These are phyloP conservation scores for Castor canadensis DNA, from an alignment of 2,113 vertebrate species.

Conservation along the genomic window DNA sequence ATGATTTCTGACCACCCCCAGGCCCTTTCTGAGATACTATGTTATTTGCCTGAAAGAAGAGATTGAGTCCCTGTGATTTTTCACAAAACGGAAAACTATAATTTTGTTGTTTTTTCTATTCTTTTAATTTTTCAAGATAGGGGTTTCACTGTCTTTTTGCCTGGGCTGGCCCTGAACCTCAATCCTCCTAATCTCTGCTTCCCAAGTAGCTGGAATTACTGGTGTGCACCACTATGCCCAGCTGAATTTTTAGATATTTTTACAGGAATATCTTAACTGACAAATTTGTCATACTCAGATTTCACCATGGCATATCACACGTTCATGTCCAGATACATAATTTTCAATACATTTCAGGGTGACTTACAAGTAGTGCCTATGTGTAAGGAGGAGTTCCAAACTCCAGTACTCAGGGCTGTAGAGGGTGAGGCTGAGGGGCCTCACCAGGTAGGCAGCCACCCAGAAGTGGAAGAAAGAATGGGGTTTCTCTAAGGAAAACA, in stretches of 20 bases:
- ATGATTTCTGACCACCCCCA: neutral
- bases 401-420: neutral
- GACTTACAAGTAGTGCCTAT: neutral
- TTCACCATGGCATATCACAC: neutral
- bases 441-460: neutral
- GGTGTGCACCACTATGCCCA: too few relatives aligned
- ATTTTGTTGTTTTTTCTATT: too few relatives aligned
- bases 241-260: neutral
- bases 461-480: rapidly evolving
- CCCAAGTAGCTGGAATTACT: too few relatives aligned
- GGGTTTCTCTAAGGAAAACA: neutral
- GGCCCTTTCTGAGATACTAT: neutral
- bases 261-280: neutral
- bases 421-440: neutral
- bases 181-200: too few relatives aligned
- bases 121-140: too few relatives aligned
- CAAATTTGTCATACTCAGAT: neutral
- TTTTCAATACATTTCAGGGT: neutral
- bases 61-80: neutral
- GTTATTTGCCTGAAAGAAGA: neutral
- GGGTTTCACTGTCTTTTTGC: too few relatives aligned
- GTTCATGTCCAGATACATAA: neutral
- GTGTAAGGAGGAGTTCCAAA: neutral
- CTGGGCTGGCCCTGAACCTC: too few relatives aligned
- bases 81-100: neutral